Evolutionary conservation across 2,797 vertebrate species (phyloP), one percentile per base, ranked within the genome.

Genomic region (Dipus sagitta): DNA sequence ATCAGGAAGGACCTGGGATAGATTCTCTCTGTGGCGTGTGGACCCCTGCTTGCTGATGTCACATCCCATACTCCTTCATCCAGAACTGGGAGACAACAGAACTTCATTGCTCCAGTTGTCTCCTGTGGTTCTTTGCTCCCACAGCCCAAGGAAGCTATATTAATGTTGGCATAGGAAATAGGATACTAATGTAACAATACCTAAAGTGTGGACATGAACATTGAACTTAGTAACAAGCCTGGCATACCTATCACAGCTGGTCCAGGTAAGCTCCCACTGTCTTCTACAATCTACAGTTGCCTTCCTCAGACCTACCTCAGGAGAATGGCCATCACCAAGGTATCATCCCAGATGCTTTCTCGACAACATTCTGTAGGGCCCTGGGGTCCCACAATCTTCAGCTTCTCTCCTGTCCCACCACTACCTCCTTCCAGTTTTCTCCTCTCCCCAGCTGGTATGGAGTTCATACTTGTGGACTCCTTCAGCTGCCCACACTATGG

Each of bases 11-110:
- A 6, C n/a, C 8, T 32, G 47, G 52, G 42, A 6, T 1, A 4
- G 4, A 2, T 7, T 24, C 30, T 54, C 28, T 34, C 14, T 1
- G 3, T 0, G 8, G 26, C 28, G 7, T 3, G n/a, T 7, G 20
- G 23, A 17, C 38, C 2, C 1, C 6, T 15, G 15, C 47, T 4
- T 17, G 17, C 13, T 26, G 3, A n/a, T 70, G 68, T 13, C 26
- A n/a, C 8, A n/a, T 20, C 24, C 42, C 4, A 24, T 4, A 23
- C 6, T 52, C 14, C 34, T 64, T 11, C 4, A 47, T 42, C 23
- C 38, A 83, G 47, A 30, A 26, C 15, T 6, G 6, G 23, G 34
- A 13, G 6, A 54, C 3, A 32, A 23, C 11, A 47, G 2, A 32
- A 3, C 13, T 9, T 6, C 74, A 47, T 0, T 15, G 34, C 42